Evolutionary conservation across 2,797 vertebrate species (phyloP), one percentile per base, ranked within the genome.

Genomic region (Jordanella pulchra): DNA sequence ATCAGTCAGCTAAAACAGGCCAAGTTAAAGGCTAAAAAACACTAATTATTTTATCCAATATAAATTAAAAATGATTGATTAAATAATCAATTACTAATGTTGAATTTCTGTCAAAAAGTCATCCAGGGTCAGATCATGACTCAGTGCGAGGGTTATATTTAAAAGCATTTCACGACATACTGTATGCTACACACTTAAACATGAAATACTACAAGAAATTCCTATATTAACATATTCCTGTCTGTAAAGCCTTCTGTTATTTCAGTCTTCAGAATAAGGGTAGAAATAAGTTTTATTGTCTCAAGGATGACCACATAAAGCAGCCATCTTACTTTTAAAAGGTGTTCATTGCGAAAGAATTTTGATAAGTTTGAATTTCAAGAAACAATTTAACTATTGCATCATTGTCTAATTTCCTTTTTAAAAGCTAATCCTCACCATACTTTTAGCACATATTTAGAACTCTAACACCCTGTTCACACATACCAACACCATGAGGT

Each of bases 311-410:
- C 69, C 67, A 79, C 81, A 83, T 74, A 73, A 75, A 79, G 39
- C n/a, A 63, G 69, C 68, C 5, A 12, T 45, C 47, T 23, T 30
- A 76, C 51, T 76, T 68, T 73, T n/a, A n/a, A 28, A 75, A 61
- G 39, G 39, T 42, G 39, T 10, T n/a, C n/a, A n/a, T n/a, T n/a
- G n/a, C n/a, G n/a, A n/a, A n/a, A n/a, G n/a, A n/a, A n/a, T n/a
- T n/a, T n/a, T n/a, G n/a, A n/a, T 82, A 73, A 72, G 53, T 72
- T 54, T 71, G 50, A 15, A 28, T 74, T 67, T 78, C 44, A 83
- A 70, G 73, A n/a, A 58, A n/a, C 28, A 58, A 14, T 67, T 77
- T 67, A n/a, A 50, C 32, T 35, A 14, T 68, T 72, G 27, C 30
- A 56, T 77, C 56, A 69, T 51, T 39, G 35, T 71, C 42, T 50